Evolutionary conservation across 2,113 vertebrate genomes (phyloP), one percentile per base, ranked within the genome.

Genomic region (Podarcis cretensis): DNA sequence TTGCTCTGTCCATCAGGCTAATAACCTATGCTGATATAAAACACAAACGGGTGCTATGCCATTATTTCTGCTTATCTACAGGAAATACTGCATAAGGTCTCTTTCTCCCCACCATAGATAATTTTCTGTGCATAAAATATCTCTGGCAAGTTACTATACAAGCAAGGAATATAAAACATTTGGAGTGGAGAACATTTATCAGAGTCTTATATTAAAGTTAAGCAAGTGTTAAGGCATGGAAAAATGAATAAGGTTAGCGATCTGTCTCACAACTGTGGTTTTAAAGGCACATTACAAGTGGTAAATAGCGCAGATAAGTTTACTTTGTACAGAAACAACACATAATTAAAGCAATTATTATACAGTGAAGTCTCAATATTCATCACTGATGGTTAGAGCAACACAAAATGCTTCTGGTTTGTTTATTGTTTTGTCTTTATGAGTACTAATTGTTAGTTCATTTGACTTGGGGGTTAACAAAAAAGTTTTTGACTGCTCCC

Each of bases 251-350:
- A 82, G 74, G 59, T 25, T 30, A 54, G 10, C 32, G 18, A 54
- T 48, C 66, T 48, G 40, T n/a, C 40, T 73, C 3, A 25, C 40
- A 21, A 84, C 84, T 85, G 37, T 73, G 32, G 63, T 92, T 71
- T 5, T n/a, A 82, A 77, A 90, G 75, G 54, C 68, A 32, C 16
- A 87, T 86, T 69, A 74, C 7, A 91, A 35, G 43, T 65, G 78
- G 76, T 57, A 87, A 63, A 18, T 73, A n/a, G 88, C 16, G 16
- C 3, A 65, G 18, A n/a, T 23, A 71, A 48, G 9, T 6, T 65
- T 79, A 14, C 68, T 63, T 37, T 37, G 63, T 68, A 2, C 69
- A 63, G 40, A 5, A 89, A 30, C 14, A 0, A 0, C 13, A 4
- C n/a, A 5, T 43, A 1, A 13, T 74, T 54, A 68, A 87, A 85